phyloP scores from a whole-genome alignment of 2,113 vertebrate species.

The Lathamus discolor region DNA sequence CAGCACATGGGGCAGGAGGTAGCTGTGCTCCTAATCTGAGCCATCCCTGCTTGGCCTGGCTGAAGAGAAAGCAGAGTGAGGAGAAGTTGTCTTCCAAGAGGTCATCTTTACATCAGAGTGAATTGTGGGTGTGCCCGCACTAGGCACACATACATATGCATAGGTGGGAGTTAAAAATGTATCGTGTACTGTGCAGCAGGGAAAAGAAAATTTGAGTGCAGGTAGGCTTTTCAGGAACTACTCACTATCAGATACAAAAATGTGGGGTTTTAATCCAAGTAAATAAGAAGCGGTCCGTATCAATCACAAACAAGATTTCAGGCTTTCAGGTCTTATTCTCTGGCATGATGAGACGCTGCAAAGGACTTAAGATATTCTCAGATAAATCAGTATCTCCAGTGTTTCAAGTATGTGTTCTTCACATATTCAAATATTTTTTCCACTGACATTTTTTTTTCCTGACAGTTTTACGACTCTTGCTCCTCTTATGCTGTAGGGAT shows the following conservation, averaged over 20 bases:
- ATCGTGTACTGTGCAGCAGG: background rate
- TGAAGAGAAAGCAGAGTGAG: background rate
- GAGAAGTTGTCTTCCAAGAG: background rate
- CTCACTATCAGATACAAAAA: background rate
- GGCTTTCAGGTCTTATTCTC: background rate
- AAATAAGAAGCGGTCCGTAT: background rate
- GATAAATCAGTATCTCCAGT: background rate
- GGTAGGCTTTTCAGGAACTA: background rate
- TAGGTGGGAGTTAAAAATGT: background rate
- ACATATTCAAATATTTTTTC: background rate
- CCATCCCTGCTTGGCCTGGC: background rate
- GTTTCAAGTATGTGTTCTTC: background rate
- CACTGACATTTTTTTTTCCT: background rate
- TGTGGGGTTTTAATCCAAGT: background rate
- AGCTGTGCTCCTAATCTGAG: background rate
- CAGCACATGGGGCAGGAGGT: background rate
- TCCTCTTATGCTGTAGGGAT: background rate
- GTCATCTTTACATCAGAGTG: background rate
- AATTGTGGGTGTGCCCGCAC: background rate
- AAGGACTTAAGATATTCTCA: background rate
- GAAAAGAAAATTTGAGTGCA: background rate
- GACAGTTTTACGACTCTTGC: background rate
- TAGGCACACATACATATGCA: accelerated
- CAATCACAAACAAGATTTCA: background rate
- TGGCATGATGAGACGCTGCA: background rate